Conservation (phyloP, 2,797 vertebrate genomes). For the Lagocephalus sceleratus region DNA sequence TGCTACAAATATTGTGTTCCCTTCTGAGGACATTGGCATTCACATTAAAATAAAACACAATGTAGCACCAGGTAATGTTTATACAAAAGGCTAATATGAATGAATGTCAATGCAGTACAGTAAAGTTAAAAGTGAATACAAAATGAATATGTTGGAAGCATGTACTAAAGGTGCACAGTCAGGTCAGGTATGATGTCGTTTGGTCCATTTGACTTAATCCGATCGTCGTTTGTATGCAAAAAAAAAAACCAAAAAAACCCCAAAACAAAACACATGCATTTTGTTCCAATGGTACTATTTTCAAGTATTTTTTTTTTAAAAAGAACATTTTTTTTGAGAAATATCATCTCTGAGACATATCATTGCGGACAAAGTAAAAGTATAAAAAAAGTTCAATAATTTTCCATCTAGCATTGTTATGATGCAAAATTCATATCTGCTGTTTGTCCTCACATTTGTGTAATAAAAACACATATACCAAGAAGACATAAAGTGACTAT, state of each 20-base stretch:
- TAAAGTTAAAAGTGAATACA: conserved; percentile 77
- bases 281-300: conserved; percentile 78
- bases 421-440: conserved; percentile 81
- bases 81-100: conserved; percentile 82
- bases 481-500: conserved; percentile 85
- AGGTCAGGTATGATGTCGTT: conserved; percentile 68
- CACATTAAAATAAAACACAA: conserved; percentile 90
- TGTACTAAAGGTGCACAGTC: conserved; percentile 71
- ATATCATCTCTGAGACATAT: conserved; percentile 77
- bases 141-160: conserved; percentile 65
- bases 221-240: neutral
- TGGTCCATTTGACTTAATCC: conserved; percentile 59
- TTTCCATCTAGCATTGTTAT: conserved; percentile 75
- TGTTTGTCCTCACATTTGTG: conserved; percentile 81
- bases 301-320: conserved; percentile 81
- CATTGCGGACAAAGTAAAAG: conserved; percentile 75
- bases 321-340: conserved; percentile 68
- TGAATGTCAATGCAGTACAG: conserved; percentile 83
- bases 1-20: conserved; percentile 77
- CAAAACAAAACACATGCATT: conserved; percentile 79
- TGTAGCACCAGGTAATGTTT: conserved; percentile 94
- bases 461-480: conserved; percentile 83
- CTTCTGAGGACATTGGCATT: conserved; percentile 85
- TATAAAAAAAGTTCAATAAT: conserved; percentile 70
- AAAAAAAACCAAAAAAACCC: no score